These are phyloP conservation scores for Drosophila ananassae DNA, from an alignment of 1,140 invertebrate species.

Conservation along the genomic window DNA sequence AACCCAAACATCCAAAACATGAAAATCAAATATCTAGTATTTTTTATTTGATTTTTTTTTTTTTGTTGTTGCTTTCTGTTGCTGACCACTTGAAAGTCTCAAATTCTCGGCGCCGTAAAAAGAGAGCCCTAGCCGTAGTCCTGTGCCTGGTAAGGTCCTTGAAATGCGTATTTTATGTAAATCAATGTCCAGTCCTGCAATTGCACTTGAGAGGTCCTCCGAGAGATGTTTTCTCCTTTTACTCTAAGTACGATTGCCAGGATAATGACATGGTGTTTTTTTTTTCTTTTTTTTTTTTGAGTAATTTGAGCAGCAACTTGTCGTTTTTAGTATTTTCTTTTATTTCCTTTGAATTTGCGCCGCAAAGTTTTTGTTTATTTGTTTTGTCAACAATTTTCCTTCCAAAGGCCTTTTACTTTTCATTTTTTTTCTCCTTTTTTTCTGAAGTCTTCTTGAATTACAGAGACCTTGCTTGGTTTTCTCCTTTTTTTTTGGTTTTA, in stretches of 20 bases:
- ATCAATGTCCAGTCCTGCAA: constrained; percentile 45
- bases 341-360: constrained; percentile 58
- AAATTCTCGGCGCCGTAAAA: constrained; percentile 13
- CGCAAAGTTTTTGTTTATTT: constrained; percentile 75
- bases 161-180: constrained; percentile 73
- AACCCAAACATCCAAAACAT: constrained; percentile 74
- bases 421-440: constrained; percentile 22
- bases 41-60: background rate
- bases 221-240: constrained; percentile 17
- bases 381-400: constrained; percentile 75
- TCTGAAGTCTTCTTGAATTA: constrained; percentile 71
- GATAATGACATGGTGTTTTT: constrained; percentile 61
- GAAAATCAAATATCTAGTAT: constrained; percentile 67
- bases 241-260: constrained; percentile 12
- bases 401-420: background rate
- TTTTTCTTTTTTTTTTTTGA: too few species aligned
- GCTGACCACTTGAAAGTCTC: constrained; percentile 35
- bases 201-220: constrained; percentile 39
- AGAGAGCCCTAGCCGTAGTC: background rate
- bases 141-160: background rate
- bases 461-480: constrained; percentile 7
- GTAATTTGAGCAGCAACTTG: constrained; percentile 71
- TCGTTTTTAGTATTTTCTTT: constrained; percentile 34
- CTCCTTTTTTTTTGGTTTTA: constrained; percentile 10
- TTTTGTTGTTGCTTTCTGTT: background rate